Evolutionary conservation across 2,797 vertebrate genomes (phyloP).

Genomic region (Anguilla obscura): DNA sequence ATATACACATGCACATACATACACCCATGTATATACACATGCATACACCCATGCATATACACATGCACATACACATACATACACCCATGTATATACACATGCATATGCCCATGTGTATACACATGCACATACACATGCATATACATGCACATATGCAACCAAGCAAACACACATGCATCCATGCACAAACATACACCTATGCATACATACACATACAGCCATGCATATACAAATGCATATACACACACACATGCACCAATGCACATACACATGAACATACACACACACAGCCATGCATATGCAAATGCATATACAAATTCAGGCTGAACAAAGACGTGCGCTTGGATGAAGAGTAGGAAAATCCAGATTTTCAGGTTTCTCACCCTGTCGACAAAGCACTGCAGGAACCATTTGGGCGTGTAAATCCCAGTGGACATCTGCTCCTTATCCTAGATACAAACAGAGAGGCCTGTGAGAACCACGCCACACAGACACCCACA

Average conservation of each 20-base stretch:
- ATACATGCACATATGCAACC: too few species aligned
- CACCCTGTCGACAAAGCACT: conserved; percentile 92
- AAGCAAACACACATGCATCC: background rate
- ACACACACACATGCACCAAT: background rate
- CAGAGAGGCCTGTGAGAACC: background rate
- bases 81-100: too few species aligned
- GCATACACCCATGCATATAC: too few species aligned
- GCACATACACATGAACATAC: background rate
- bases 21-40: too few species aligned
- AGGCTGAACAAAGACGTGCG: background rate
- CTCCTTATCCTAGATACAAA: conserved; percentile 79
- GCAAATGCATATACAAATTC: background rate
- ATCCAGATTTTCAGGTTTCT: conserved; percentile 48
- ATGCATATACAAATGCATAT: background rate
- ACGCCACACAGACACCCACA: background rate
- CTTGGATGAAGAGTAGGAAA: background rate
- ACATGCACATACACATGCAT: too few species aligned
- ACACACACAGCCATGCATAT: background rate
- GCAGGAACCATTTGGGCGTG: conserved; percentile 92
- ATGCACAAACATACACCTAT: background rate
- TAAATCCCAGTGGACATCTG: conserved; percentile 91
- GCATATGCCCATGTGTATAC: too few species aligned
- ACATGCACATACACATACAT: too few species aligned
- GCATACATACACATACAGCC: background rate
- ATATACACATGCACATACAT: too few species aligned